Evolutionary conservation across 2,888 invertebrate genomes (phyloP), one percentile per base, ranked within the genome.

Genomic region (Eupithecia pulchellata): DNA sequence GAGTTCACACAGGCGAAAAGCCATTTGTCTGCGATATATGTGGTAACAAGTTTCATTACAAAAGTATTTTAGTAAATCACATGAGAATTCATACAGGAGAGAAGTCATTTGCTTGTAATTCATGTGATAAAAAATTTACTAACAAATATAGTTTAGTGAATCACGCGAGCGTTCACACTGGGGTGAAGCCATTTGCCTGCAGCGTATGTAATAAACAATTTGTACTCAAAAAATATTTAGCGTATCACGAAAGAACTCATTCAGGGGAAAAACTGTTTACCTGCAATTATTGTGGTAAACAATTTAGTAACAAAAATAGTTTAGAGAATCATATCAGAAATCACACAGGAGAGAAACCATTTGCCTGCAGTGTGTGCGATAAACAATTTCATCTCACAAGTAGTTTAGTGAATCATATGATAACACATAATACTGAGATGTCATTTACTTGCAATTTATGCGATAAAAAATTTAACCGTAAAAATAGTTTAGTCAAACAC

Each of bases 51-150:
- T 60, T 32, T 32, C 20, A 9, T n/a, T n/a, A 11, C 60, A 60
- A 60, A 60, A 60, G n/a, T 17, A 29, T 4, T 32, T 60, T 60
- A 60, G 32, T n/a, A n/a, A 9, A 32, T 9, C 60, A 60, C 34
- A 60, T 32, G 17, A 60, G 17, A 60, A 30, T 9, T n/a, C 60
- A 60, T 20, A 60, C 60, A 30, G 57, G 57, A 8, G 57, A 57
- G 8, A 57, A 57, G 29, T 30, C 57, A 17, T 29, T 29, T 57
- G 57, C 30, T 17, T 57, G 57, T 8, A 30, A 17, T 29, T 2
- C 30, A 29, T 57, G 57, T 57, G 17, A 30, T 30, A 57, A 57
- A 57, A 17, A n/a, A 29, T 30, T 57, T 30, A 27, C 2, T 0
- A 17, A 17, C 0, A 57, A 57, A 57, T 29, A 30, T 29, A 11